phyloP scores from a whole-genome alignment of 2,113 vertebrate species.

The Strix aluco region DNA sequence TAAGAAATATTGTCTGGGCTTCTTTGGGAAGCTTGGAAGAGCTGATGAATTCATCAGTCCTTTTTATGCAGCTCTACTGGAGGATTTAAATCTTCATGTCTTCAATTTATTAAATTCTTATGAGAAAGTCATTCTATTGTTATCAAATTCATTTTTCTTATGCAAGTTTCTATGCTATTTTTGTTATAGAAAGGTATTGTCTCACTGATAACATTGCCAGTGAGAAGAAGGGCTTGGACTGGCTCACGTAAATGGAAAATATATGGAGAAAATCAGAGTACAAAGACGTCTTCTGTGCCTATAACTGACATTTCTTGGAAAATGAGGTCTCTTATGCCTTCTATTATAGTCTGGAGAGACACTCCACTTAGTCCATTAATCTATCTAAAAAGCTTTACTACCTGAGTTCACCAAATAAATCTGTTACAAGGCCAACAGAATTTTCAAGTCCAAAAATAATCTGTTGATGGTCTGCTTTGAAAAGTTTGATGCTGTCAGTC shows the following conservation, averaged over 20 bases:
- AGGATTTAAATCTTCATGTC: conserved; percentile 54
- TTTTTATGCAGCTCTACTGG: conserved; percentile 21
- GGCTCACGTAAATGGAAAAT: conserved; percentile 25
- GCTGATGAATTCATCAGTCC: conserved; percentile 26
- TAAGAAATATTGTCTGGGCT: conserved; percentile 2
- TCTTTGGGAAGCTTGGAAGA: conserved; percentile 16
- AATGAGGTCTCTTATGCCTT: conserved; percentile 13
- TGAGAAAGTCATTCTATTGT: conserved; percentile 46
- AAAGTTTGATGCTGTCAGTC: neutral
- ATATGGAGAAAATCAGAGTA: neutral
- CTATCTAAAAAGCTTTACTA: conserved; percentile 10
- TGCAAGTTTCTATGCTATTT: conserved; percentile 29
- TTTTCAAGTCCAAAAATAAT: neutral
- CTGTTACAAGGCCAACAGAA: neutral
- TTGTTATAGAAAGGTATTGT: conserved; percentile 30
- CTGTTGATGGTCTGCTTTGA: neutral
- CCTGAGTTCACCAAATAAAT: conserved; percentile 37
- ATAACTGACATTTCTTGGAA: neutral
- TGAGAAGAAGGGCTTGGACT: neutral
- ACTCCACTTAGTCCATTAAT: conserved; percentile 56
- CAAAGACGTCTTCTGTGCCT: neutral
- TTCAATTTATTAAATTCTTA: conserved; percentile 50
- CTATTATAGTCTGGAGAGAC: conserved; percentile 27
- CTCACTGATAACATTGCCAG: conserved; percentile 25
- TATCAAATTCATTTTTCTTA: conserved; percentile 44